Evolutionary conservation across 2,888 invertebrate species (phyloP).

Genomic region (Oithona nana): DNA sequence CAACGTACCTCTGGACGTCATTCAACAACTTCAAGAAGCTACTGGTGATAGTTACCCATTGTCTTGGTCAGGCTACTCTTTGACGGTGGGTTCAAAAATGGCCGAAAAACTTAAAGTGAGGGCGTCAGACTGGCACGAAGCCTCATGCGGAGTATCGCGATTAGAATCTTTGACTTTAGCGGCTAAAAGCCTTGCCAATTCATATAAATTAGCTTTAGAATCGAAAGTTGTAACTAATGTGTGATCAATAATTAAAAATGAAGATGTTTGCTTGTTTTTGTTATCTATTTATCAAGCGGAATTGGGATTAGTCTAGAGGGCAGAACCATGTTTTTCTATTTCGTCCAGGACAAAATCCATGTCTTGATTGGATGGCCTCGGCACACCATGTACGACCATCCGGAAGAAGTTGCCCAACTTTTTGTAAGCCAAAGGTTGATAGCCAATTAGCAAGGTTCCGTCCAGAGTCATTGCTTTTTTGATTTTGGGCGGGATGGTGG

Average conservation of each 20-base stretch:
- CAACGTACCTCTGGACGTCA: not conserved
- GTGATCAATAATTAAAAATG: too few species aligned
- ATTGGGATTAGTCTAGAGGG: too few species aligned
- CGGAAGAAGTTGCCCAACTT: slow-evolving; percentile 53
- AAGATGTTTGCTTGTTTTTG: too few species aligned
- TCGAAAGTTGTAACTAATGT: not conserved
- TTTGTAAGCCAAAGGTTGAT: slow-evolving; percentile 43
- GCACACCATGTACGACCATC: slow-evolving; percentile 51
- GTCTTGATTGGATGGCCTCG: slow-evolving; percentile 36
- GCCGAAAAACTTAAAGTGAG: not conserved
- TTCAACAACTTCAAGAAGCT: not conserved
- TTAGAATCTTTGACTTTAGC: not conserved
- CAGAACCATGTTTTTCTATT: slow-evolving; percentile 40
- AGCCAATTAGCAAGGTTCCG: slow-evolving; percentile 53
- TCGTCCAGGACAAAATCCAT: slow-evolving; percentile 43
- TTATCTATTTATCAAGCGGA: too few species aligned
- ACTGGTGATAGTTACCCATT: not conserved
- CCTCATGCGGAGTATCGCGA: not conserved
- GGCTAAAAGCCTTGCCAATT: not conserved
- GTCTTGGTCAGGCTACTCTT: not conserved
- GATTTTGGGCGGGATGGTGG: slow-evolving; percentile 35
- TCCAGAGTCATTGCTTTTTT: slow-evolving; percentile 45
- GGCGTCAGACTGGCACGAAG: not conserved
- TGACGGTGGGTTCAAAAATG: not conserved
- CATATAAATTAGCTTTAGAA: not conserved